phyloP scores from a whole-genome alignment of 2,888 invertebrate species.

The Heliconius charithonia region DNA sequence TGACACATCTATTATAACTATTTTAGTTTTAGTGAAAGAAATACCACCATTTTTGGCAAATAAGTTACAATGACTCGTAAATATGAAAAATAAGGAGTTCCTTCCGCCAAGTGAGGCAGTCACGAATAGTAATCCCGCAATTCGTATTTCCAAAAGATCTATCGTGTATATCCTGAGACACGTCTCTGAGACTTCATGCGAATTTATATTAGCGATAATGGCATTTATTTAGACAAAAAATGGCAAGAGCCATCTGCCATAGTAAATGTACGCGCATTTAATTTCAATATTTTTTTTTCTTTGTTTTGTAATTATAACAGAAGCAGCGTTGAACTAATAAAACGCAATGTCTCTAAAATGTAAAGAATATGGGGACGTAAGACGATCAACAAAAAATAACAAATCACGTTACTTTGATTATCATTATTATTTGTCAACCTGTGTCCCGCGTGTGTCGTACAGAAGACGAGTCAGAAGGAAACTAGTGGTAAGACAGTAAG shows the following conservation, averaged over 20 bases:
- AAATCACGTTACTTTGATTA: neutral
- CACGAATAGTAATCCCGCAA: constrained; percentile 58
- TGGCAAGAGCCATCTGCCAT: neutral
- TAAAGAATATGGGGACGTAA: neutral
- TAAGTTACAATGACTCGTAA: constrained; percentile 32
- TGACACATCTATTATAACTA: neutral
- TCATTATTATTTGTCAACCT: neutral
- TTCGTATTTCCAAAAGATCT: constrained; percentile 49
- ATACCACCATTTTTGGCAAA: constrained; percentile 20
- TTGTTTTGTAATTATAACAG: neutral
- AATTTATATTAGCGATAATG: constrained; percentile 22
- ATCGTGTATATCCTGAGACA: constrained; percentile 35
- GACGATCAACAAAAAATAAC: neutral
- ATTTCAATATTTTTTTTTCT: neutral
- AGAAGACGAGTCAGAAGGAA: neutral
- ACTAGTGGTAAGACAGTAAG: neutral
- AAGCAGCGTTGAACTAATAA: neutral
- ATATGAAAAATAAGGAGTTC: constrained; percentile 32
- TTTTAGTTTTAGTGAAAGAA: neutral
- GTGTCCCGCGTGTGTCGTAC: neutral
- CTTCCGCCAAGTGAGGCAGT: constrained; percentile 52
- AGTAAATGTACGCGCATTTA: neutral
- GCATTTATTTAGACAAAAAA: neutral
- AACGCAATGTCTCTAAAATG: neutral
- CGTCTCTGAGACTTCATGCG: constrained; percentile 10